Evolutionary conservation across 1,140 invertebrate genomes (phyloP), one percentile per base, ranked within the genome.

Genomic region (Arctopsyche grandis): DNA sequence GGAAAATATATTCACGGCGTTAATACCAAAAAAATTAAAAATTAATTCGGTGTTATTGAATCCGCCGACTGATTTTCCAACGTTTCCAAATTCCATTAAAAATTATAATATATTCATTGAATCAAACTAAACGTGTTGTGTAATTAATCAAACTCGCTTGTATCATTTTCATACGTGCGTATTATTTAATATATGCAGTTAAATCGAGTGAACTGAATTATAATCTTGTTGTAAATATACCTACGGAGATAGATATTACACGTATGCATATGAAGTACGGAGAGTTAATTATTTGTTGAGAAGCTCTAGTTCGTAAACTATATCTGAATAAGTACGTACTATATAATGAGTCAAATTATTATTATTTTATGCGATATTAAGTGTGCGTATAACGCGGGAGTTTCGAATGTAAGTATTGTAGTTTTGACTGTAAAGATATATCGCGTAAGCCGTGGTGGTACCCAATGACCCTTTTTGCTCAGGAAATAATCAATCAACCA

Each of bases 401-500:
- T 52, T 52, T 16, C 10, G 48, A 52, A 52, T 12, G 48, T 46
- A 46, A 12, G 44, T 46, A 7, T 12, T 5, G 44, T 66, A 22
- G 63, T 12, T 26, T 66, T 66, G 22, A n/a, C 63, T 22, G 24
- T 26, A 66, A 66, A 26, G 63, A 66, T 24, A 66, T 66, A 0
- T n/a, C 26, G 26, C 63, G 48, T 52, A 52, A 9, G 70, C 9
- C 44, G 46, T 56, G 19, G 46, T 56, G 19, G 71, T 44, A 76
- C 74, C 24, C 46, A 76, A 76, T 63, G 74, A 46, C 44, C 46
- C 74, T 52, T 76, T 76, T 76, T 16, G 26, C 74, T 76, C 74
- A 76, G 74, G 74, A 76, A 76, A 76, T 24, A 76, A 76, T 76
- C 46, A 48, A 76, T 76, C 74, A 76, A 76, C 12, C 56, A 66